Percentiles rank a stretch among this genome's conserved stretches.
Conservation (phyloP, 2,888 invertebrate genomes). For the Drosophila quinaria region DNA sequence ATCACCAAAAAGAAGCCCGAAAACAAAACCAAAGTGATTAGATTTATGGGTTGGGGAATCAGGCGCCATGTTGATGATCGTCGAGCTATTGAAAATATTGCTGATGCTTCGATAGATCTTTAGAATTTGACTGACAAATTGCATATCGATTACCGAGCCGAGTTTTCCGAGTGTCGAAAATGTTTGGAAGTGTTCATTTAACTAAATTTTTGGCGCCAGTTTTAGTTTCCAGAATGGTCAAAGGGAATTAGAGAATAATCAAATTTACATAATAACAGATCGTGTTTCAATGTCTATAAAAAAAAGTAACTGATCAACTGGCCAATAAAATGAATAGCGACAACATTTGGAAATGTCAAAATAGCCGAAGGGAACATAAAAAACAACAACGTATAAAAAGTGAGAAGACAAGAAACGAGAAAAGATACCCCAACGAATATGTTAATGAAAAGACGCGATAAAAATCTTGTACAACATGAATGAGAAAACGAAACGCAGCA, state of each 20-base stretch:
- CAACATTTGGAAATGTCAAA: slow-evolving; percentile 72
- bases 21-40: slow-evolving; percentile 33
- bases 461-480: slow-evolving; percentile 81
- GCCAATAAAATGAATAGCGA: slow-evolving; percentile 49
- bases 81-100: background rate
- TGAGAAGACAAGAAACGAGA: slow-evolving; percentile 23
- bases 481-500: slow-evolving; percentile 72
- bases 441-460: slow-evolving; percentile 78
- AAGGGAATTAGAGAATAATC: slow-evolving; percentile 76
- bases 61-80: slow-evolving; percentile 40
- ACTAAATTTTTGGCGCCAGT: slow-evolving; percentile 73
- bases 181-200: slow-evolving; percentile 20
- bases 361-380: slow-evolving; percentile 45
- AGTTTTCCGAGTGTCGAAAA: slow-evolving; percentile 16
- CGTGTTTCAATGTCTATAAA: slow-evolving; percentile 56
- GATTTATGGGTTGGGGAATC: slow-evolving; percentile 33
- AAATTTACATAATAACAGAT: slow-evolving; percentile 82
- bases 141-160: slow-evolving; percentile 56
- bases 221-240: slow-evolving; percentile 25
- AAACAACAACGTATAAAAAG: slow-evolving; percentile 20
- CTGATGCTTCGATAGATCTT: slow-evolving; percentile 9
- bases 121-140: slow-evolving; percentile 41
- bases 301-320: slow-evolving; percentile 22
- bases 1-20: slow-evolving; percentile 14
- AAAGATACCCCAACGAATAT: slow-evolving; percentile 59